A percentile compares a stretch with the other conserved stretches of the same genome.
Conservation (phyloP, 2,797 vertebrate species). For the Myotis myotis region DNA sequence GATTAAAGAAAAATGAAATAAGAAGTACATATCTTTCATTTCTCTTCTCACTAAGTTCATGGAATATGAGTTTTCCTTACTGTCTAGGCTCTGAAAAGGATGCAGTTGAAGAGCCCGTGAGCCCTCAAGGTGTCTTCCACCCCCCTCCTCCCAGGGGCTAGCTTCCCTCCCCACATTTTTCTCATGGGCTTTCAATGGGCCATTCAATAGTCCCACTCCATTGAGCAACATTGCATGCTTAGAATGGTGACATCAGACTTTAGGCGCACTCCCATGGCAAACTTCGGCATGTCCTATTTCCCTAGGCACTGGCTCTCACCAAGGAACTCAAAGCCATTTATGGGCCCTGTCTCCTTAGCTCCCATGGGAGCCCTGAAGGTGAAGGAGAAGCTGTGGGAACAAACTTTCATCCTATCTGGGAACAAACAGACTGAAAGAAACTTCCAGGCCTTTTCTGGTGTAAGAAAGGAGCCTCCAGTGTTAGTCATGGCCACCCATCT, state of each 20-base stretch:
- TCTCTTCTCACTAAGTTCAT: too few relatives aligned
- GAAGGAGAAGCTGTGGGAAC: neutral
- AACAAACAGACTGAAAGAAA: neutral
- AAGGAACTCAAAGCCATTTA: slow-evolving; percentile 3
- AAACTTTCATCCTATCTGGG: neutral
- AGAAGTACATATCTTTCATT: too few relatives aligned
- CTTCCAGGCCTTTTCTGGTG: neutral
- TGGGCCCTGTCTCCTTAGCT: neutral
- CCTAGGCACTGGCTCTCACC: neutral
- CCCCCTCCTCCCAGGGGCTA: neutral
- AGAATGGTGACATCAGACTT: neutral
- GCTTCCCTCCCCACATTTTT: neutral
- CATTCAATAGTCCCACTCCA: neutral
- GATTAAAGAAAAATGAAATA: too few relatives aligned
- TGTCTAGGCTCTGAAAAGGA: neutral
- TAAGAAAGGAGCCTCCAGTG: neutral
- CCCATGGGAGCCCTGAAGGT: neutral
- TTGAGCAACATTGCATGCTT: neutral
- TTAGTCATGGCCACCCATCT: neutral
- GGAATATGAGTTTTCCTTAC: too few relatives aligned
- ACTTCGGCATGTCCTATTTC: neutral
- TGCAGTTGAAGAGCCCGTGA: neutral
- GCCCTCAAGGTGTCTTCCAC: neutral
- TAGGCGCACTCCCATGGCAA: neutral
- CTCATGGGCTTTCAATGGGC: neutral